Evolutionary conservation across 1,140 invertebrate species (phyloP).

Genomic region (Psix sp.): DNA sequence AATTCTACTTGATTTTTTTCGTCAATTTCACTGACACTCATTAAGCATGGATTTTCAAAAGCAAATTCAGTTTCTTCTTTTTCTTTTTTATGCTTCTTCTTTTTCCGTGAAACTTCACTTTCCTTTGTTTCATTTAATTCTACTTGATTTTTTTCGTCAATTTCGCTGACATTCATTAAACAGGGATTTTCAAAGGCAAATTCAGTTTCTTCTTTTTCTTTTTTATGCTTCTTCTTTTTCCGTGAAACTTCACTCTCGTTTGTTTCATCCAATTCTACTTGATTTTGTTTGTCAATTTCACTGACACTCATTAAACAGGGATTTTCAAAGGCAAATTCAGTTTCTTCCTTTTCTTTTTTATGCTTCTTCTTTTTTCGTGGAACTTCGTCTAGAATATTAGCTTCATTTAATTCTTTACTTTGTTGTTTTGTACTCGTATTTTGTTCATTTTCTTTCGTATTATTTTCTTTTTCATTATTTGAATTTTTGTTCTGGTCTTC

Average conservation of each 20-base stretch:
- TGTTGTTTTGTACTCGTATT: background rate
- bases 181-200: conserved; percentile 55
- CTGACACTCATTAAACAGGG: conserved; percentile 35
- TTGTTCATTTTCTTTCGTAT: conserved; percentile 2
- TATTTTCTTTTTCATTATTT: conserved; percentile 4
- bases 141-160: conserved; percentile 8
- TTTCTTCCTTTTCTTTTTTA: conserved; percentile 7
- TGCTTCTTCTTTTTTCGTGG: background rate
- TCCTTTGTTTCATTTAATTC: conserved; percentile 3
- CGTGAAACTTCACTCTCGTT: background rate
- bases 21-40: background rate
- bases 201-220: conserved; percentile 7
- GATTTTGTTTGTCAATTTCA: conserved; percentile 18
- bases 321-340: conserved; percentile 50
- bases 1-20: background rate
- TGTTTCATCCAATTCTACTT: background rate
- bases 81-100: background rate
- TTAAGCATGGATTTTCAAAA: background rate
- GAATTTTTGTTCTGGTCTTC: background rate
- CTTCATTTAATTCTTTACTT: background rate
- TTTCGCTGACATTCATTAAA: conserved; percentile 39
- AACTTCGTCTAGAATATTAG: background rate
- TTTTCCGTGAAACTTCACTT: background rate
- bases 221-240: conserved; percentile 14
- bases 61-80: background rate